Percentiles rank a stretch among this genome's conserved stretches.
Conservation (phyloP, 2,113 vertebrate species). For the Cnemophilus loriae region DNA sequence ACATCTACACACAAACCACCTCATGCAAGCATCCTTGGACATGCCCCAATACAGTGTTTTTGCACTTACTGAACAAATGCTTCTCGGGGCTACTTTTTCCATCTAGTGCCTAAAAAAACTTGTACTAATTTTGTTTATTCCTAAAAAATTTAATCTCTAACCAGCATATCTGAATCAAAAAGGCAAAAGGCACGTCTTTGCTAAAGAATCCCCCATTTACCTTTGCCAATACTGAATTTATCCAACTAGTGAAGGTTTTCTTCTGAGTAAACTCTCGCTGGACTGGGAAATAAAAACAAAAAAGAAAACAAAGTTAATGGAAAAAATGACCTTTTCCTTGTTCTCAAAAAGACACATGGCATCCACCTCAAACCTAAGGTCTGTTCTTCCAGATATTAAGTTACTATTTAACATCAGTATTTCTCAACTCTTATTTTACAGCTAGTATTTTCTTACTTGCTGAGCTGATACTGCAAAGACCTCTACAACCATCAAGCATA, state of each 20-base stretch:
- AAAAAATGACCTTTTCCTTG: too few relatives aligned
- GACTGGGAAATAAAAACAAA: slow-evolving; percentile 65
- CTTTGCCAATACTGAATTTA: slow-evolving; percentile 92
- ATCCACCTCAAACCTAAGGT: neutral
- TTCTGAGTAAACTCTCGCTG: slow-evolving; percentile 93
- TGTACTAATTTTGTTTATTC: neutral
- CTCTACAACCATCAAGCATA: neutral
- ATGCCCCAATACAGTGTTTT: neutral
- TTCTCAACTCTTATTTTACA: neutral
- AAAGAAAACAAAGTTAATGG: neutral
- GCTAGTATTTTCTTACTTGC: neutral
- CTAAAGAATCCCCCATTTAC: slow-evolving; percentile 61
- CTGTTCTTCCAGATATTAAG: neutral
- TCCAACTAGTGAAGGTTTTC: slow-evolving; percentile 95
- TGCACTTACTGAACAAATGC: neutral
- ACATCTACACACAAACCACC: neutral
- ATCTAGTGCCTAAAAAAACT: neutral
- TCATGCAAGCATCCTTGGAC: neutral
- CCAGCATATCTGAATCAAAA: neutral
- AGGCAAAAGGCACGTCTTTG: neutral
- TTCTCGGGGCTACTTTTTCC: neutral
- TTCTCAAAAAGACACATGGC: neutral
- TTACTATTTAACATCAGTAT: neutral
- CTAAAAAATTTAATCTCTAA: neutral
- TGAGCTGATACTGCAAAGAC: neutral